Conservation (phyloP, 2,888 invertebrate genomes). For the Ectobius pallidus region DNA sequence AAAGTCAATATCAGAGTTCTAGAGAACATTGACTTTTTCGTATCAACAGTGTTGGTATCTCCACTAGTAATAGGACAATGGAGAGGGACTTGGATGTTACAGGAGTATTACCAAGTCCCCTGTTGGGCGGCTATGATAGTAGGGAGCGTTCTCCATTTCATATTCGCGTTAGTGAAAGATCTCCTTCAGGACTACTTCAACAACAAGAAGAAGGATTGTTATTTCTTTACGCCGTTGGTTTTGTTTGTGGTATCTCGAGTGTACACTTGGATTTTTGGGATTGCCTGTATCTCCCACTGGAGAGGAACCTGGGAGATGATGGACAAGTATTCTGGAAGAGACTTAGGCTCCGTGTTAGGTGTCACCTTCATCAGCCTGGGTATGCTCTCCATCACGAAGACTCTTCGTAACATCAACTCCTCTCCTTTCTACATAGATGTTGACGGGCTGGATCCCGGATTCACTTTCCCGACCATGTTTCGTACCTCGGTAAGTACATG, state of each 20-base stretch:
- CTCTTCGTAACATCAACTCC: constrained; percentile 61
- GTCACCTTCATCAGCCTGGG: constrained; percentile 42
- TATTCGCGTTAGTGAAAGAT: constrained; percentile 57
- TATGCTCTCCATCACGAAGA: constrained; percentile 53
- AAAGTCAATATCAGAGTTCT: background rate
- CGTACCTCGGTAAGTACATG: constrained; percentile 54
- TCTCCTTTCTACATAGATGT: constrained; percentile 64
- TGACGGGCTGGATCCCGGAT: constrained; percentile 64
- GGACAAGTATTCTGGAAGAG: constrained; percentile 67
- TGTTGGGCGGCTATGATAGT: constrained; percentile 51
- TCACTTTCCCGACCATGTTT: constrained; percentile 65
- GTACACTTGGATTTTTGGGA: constrained; percentile 77
- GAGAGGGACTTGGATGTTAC: constrained; percentile 62
- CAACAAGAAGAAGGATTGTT: background rate
- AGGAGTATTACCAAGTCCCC: constrained; percentile 59
- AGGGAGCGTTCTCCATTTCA: constrained; percentile 55
- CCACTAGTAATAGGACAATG: constrained; percentile 62
- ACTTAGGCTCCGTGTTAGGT: constrained; percentile 10
- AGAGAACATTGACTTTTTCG: constrained; percentile 52
- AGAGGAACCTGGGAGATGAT: constrained; percentile 81
- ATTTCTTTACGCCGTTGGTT: background rate
- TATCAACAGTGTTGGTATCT: constrained; percentile 56
- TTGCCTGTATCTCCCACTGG: constrained; percentile 87
- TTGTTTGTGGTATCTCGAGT: constrained; percentile 54
- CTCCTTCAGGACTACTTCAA: constrained; percentile 2